Conservation (phyloP, 2,797 vertebrate genomes). For the Anableps anableps region DNA sequence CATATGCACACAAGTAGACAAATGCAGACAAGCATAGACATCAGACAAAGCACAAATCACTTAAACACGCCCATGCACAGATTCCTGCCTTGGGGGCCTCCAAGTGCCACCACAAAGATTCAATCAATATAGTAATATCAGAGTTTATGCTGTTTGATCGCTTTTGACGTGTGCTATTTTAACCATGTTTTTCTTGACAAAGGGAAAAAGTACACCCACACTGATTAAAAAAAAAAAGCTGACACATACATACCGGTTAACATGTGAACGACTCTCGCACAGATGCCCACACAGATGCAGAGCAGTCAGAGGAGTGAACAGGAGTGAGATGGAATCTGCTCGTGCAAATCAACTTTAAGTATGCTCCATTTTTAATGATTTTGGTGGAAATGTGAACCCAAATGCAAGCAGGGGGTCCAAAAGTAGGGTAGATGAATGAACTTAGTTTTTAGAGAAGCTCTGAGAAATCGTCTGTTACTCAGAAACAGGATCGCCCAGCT, state of each 20-base stretch:
- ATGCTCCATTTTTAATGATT: neutral
- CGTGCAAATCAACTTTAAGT: constrained; percentile 29
- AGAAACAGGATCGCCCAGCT: neutral
- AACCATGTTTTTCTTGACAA: constrained; percentile 18
- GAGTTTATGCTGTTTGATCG: constrained; percentile 48
- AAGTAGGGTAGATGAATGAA: neutral
- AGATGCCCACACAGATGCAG: constrained; percentile 11
- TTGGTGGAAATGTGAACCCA: neutral
- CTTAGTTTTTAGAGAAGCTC: neutral
- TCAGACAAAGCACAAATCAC: constrained; percentile 50
- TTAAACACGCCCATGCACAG: constrained; percentile 46
- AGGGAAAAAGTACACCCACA: constrained; percentile 20
- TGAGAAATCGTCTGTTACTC: neutral
- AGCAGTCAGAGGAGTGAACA: constrained; percentile 35
- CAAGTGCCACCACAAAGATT: constrained; percentile 63
- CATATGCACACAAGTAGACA: constrained; percentile 19
- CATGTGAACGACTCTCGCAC: constrained; percentile 21
- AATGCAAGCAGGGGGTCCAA: neutral
- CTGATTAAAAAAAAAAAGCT: constrained; percentile 30
- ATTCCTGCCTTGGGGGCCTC: constrained; percentile 46
- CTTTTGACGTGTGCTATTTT: constrained; percentile 36
- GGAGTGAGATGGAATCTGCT: constrained; percentile 43
- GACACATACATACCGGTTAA: constrained; percentile 27
- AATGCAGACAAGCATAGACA: constrained; percentile 40
- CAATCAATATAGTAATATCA: constrained; percentile 76